Conservation (phyloP, 1,140 invertebrate species). For the Glossosoma conforme region DNA sequence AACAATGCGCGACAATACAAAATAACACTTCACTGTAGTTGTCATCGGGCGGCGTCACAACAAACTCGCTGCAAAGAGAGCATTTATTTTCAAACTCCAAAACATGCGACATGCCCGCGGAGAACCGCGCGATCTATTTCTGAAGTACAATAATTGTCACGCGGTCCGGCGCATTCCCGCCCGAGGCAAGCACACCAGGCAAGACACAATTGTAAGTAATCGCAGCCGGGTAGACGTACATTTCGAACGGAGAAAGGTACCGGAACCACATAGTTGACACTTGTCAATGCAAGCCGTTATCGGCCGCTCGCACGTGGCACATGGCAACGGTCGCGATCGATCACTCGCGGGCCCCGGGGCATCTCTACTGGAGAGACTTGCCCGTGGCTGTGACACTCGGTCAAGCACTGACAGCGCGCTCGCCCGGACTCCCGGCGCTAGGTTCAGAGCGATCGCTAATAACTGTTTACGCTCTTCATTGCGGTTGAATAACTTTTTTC, state of each 20-base stretch:
- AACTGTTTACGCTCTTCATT: background rate
- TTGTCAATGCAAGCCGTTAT: slow-evolving; percentile 14
- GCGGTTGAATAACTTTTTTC: slow-evolving; percentile 8
- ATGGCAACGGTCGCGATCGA: slow-evolving; percentile 9
- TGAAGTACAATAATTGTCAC: slow-evolving; percentile 2
- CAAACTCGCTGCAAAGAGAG: slow-evolving; percentile 1
- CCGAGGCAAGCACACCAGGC: too few species aligned
- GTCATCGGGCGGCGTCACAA: slow-evolving; percentile 4
- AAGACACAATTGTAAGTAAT: too few species aligned
- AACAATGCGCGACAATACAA: too few species aligned
- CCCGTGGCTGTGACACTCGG: too few species aligned
- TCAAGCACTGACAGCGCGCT: background rate
- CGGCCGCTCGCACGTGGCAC: slow-evolving; percentile 1
- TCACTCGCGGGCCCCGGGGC: too few species aligned
- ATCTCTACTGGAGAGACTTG: too few species aligned
- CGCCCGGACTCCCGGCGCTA: background rate
- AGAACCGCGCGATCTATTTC: background rate
- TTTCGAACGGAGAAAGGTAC: slow-evolving; percentile 1
- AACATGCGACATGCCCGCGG: slow-evolving; percentile 5
- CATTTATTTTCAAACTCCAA: slow-evolving; percentile 3
- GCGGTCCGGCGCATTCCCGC: slow-evolving; percentile 1
- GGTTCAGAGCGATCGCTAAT: slow-evolving; percentile 4
- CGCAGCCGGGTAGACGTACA: too few species aligned
- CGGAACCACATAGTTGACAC: background rate
- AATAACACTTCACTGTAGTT: background rate